These are phyloP conservation scores for Synanthedon myopaeformis DNA, from an alignment of 2,888 invertebrate genomes.

Conservation along the genomic window DNA sequence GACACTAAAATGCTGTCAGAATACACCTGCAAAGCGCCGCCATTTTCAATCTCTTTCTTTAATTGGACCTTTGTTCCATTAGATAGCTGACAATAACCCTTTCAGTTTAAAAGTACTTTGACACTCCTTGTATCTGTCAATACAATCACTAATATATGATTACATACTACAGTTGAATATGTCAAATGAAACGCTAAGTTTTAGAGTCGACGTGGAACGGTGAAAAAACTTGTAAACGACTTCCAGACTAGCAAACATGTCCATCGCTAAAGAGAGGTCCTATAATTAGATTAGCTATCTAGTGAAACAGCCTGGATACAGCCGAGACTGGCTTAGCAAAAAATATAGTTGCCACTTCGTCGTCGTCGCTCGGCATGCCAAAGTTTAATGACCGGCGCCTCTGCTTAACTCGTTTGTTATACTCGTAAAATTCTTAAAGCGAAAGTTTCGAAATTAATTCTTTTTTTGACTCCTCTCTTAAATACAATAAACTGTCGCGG, in stretches of 20 bases:
- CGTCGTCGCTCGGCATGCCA: constrained; percentile 26
- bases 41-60: no score
- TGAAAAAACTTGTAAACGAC: constrained; percentile 23
- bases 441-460: constrained; percentile 31
- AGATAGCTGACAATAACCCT: no score
- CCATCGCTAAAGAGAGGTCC: constrained; percentile 32
- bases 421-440: constrained; percentile 31
- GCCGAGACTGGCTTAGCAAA: constrained; percentile 50
- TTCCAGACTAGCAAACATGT: constrained; percentile 26
- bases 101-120: no score
- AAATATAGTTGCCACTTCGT: constrained; percentile 28
- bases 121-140: no score
- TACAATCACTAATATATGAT: no score
- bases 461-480: constrained; percentile 14
- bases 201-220: no score
- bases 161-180: no score
- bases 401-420: constrained; percentile 23
- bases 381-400: constrained; percentile 47
- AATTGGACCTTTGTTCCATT: no score
- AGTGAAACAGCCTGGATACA: constrained; percentile 36
- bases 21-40: no score
- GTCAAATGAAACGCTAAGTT: no score
- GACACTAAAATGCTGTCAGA: no score
- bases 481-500: constrained; percentile 6
- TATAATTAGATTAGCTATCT: constrained; percentile 60